A percentile compares a stretch with the other conserved stretches of the same genome.
Evolutionary conservation across 2,113 vertebrate genomes (phyloP).

Genomic region (Cyanocitta stelleri): DNA sequence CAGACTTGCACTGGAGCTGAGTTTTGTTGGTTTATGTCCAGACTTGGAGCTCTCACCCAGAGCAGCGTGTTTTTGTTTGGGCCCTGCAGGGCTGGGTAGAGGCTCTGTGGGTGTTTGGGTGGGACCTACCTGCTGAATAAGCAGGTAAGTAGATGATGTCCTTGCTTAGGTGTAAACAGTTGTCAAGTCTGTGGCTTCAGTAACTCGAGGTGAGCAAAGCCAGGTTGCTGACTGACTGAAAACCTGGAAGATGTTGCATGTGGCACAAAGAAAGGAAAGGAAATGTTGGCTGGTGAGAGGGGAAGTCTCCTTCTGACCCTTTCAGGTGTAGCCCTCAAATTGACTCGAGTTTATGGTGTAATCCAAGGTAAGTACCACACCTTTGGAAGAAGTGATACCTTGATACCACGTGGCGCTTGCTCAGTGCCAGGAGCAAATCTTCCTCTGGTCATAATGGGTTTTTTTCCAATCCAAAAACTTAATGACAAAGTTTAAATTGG

Average conservation of each 20-base stretch:
- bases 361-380: background rate
- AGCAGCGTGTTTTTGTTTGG: background rate
- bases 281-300: background rate
- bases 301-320: background rate
- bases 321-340: background rate
- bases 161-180: background rate
- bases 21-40: background rate
- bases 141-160: background rate
- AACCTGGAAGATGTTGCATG: background rate
- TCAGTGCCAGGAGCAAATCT: background rate
- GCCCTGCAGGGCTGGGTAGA: background rate
- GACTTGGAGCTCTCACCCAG: background rate
- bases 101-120: background rate
- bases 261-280: background rate
- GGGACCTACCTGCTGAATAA: background rate
- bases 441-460: accelerated
- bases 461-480: background rate
- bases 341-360: background rate
- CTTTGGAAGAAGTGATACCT: background rate
- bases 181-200: background rate
- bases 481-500: background rate
- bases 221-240: background rate
- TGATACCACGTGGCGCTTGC: background rate
- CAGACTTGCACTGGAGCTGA: background rate
- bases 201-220: background rate